Base-by-base conservation (phyloP, 1,140 invertebrate species). In the Drosophila sucinea region DNA sequence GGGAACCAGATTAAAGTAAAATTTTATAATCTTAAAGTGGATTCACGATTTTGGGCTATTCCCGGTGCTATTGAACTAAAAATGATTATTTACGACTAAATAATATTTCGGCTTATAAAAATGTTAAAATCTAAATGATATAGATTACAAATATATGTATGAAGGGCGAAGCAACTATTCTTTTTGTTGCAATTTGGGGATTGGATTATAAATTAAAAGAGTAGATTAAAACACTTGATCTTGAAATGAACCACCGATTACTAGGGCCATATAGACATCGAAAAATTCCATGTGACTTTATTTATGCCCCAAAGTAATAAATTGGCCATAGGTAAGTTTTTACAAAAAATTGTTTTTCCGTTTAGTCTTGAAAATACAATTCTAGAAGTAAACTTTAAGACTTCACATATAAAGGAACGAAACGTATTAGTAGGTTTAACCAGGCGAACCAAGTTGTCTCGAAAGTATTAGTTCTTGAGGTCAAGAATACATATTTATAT, bases 181-280 rank as follows among this genome's bases (percentile, higher is more conserved):
- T 27, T 51, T 51, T 51, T 27, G 6, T 25, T 27, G 25, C 27
- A 51, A 51, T 25, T 51, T 27, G 10, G 7, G 7, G 8, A 51
- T 27, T 25, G 44, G 44, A 51, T 51, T 51, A 51, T 51, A 51
- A 51, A 51, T 27, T 51, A 25, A 27, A 51, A 51, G 8, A 51
- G 8, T 6, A 51, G 44, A 51, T 51, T 51, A 51, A 51, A 3
- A 23, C 23, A 27, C 25, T 10, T 27, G 23, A 27, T 27, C 44
- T 17, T 25, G 5, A 51, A 27, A 51, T 27, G 8, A 51, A 51
- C 11, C 27, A 7, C 5, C 23, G 6, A 47, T 23, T 7, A 23
- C 5, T 47, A 23, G 1, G 23, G 44, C 23, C 44, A 47, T 47
- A 17, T 47, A 51, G 44, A 51, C 23, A 51, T 23, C 44, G 6